phyloP scores from a whole-genome alignment of 1,140 invertebrate species.

The Homalodisca vitripennis region DNA sequence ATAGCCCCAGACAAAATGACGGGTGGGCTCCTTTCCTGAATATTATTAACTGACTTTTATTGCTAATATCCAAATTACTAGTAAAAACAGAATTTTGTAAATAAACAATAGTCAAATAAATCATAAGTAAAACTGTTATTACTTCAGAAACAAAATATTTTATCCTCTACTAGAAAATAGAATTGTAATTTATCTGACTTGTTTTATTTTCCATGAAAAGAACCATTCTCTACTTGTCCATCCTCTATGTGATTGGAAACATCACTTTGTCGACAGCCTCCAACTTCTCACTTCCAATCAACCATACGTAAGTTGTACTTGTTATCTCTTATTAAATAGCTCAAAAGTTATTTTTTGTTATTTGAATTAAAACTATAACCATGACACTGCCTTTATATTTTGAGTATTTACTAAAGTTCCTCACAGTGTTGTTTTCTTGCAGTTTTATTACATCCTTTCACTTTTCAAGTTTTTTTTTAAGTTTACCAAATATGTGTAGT shows the following conservation, averaged over 20 bases:
- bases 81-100: not conserved
- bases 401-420: not conserved
- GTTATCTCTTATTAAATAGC: not conserved
- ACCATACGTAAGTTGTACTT: constrained; percentile 27
- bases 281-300: constrained; percentile 33
- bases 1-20: too few relatives aligned
- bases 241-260: constrained; percentile 85
- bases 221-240: constrained; percentile 84
- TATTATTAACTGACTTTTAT: constrained; percentile 3
- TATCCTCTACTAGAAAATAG: not conserved
- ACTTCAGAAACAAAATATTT: not conserved
- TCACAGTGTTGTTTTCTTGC: not conserved
- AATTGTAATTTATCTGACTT: not conserved
- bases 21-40: not conserved
- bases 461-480: too few relatives aligned
- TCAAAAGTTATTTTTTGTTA: constrained; percentile 29
- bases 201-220: constrained; percentile 43
- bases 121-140: not conserved
- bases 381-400: not conserved
- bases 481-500: not conserved
- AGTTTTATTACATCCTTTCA: too few relatives aligned
- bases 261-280: constrained; percentile 71
- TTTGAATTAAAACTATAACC: not conserved
- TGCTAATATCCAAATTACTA: not conserved
- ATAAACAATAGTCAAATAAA: not conserved